A percentile compares a stretch with the other conserved stretches of the same genome.
Conservation (phyloP, 1,140 invertebrate genomes). For the Andrena cerasifolii region DNA sequence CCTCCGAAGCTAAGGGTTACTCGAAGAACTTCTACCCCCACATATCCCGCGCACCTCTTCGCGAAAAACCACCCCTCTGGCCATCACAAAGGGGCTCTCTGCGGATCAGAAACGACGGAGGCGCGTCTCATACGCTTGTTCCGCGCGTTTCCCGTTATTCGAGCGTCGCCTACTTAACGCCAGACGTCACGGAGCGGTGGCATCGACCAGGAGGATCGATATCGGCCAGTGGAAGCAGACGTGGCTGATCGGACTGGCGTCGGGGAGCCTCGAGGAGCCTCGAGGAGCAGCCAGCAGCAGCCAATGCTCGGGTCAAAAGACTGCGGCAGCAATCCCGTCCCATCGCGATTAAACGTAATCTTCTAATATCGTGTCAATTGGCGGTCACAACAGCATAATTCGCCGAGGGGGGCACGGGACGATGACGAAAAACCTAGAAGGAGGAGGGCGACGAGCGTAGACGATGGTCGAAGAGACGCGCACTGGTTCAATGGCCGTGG, state of each 20-base stretch:
- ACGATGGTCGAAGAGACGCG: background rate
- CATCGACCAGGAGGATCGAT: slow-evolving; percentile 26
- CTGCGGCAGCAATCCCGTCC: slow-evolving; percentile 60
- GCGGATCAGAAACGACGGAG: too few relatives aligned
- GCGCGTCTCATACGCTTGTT: too few relatives aligned
- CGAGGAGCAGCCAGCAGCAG: background rate
- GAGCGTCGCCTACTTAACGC: too few relatives aligned
- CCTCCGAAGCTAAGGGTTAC: too few relatives aligned
- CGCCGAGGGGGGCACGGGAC: slow-evolving; percentile 34
- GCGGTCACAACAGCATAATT: slow-evolving; percentile 63
- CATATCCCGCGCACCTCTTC: too few relatives aligned
- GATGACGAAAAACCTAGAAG: slow-evolving; percentile 22
- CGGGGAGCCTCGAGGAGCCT: slow-evolving; percentile 15
- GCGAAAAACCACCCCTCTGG: too few relatives aligned
- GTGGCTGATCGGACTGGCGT: slow-evolving; percentile 20
- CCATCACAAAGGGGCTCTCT: too few relatives aligned
- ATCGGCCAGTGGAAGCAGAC: slow-evolving; percentile 26
- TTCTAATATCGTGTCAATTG: slow-evolving; percentile 67
- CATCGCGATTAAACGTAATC: slow-evolving; percentile 67
- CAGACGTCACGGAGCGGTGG: background rate
- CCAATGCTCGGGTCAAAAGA: slow-evolving; percentile 49
- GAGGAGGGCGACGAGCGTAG: slow-evolving; percentile 1
- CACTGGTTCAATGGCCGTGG: background rate
- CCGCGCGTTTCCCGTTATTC: too few relatives aligned
- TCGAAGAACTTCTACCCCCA: too few relatives aligned